phyloP scores from a whole-genome alignment of 1,140 invertebrate genomes.

The Drosophila watanabei region DNA sequence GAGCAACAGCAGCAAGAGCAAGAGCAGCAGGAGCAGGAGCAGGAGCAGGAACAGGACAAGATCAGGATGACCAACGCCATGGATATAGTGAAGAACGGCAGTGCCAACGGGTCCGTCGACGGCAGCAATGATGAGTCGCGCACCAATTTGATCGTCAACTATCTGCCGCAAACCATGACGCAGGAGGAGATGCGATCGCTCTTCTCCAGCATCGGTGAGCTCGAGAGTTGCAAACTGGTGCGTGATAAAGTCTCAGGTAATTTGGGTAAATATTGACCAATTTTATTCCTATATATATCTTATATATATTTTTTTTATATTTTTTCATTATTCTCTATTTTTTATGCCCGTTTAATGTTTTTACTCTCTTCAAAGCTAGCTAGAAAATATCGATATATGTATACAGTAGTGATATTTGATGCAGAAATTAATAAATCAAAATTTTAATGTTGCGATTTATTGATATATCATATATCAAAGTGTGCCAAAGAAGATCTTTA shows the following conservation, averaged over 20 bases:
- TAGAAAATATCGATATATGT: no score
- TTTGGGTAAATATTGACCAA: conserved; percentile 85
- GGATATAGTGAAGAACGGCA: conserved; percentile 87
- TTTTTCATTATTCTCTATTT: neutral
- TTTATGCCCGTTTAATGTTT: no score
- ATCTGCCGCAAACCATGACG: conserved; percentile 96
- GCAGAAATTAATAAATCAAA: no score
- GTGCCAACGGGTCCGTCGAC: conserved; percentile 87
- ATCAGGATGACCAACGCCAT: conserved; percentile 85
- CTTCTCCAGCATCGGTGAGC: conserved; percentile 94
- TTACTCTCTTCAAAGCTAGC: no score
- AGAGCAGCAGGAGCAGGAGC: neutral
- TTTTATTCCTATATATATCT: no score
- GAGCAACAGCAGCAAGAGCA: neutral
- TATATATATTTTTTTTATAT: no score
- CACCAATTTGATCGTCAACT: conserved; percentile 96
- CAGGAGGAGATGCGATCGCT: conserved; percentile 95
- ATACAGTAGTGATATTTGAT: no score
- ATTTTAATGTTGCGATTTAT: no score
- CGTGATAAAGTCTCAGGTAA: conserved; percentile 94
- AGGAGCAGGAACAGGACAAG: conserved; percentile 11
- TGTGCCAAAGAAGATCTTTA: no score
- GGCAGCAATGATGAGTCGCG: conserved; percentile 87
- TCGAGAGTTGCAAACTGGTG: conserved; percentile 96
- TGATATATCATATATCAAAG: no score